Evolutionary conservation across 2,888 invertebrate species (phyloP).

Genomic region (Beris chalybata): DNA sequence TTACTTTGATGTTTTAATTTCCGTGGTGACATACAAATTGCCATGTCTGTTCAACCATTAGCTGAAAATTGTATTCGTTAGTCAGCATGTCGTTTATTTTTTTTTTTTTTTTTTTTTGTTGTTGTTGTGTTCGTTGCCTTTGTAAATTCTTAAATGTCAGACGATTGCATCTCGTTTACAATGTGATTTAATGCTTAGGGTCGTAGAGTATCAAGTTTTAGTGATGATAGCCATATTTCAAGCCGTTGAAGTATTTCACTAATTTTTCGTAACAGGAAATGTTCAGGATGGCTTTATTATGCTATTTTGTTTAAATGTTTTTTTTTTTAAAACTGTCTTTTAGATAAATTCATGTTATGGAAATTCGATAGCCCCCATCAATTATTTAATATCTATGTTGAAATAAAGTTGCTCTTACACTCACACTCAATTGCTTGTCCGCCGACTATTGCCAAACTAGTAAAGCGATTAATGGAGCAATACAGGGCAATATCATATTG

Average conservation of each 20-base stretch:
- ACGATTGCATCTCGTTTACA: conserved; percentile 28
- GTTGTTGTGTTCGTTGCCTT: conserved; percentile 20
- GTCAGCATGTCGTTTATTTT: conserved; percentile 1
- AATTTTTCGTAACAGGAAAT: too few species aligned
- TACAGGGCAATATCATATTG: too few species aligned
- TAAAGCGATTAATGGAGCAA: too few species aligned
- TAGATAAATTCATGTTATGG: too few species aligned
- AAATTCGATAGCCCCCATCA: too few species aligned
- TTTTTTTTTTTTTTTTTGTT: conserved; percentile 1
- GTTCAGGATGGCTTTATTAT: too few species aligned
- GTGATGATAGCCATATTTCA: neutral
- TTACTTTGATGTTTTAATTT: conserved; percentile 31
- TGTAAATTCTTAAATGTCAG: conserved; percentile 28
- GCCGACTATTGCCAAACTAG: too few species aligned
- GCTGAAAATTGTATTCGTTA: conserved; percentile 30
- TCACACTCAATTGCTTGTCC: too few species aligned
- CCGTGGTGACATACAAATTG: conserved; percentile 32
- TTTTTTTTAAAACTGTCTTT: too few species aligned
- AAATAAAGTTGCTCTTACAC: too few species aligned
- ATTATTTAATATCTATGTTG: too few species aligned
- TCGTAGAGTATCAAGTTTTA: neutral
- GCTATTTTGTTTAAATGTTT: too few species aligned
- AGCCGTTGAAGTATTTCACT: neutral
- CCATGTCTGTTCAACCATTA: conserved; percentile 29
- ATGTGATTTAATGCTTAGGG: conserved; percentile 21